These are phyloP conservation scores for Phyllostomus hastatus DNA, from an alignment of 2,113 vertebrate genomes.

Conservation along the genomic window DNA sequence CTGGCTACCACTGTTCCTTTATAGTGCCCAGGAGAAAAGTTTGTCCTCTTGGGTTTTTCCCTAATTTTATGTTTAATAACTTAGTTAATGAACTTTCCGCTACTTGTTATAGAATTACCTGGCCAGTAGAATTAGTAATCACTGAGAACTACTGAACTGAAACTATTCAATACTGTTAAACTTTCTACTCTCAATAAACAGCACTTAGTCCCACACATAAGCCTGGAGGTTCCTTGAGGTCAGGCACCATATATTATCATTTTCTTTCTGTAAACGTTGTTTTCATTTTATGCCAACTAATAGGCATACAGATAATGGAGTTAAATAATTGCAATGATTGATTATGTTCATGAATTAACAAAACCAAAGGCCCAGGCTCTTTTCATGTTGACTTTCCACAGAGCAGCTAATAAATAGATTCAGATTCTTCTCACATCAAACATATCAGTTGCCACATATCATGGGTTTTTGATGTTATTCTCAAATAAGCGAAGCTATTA, in stretches of 20 bases:
- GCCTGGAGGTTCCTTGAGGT: neutral
- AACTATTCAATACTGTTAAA: neutral
- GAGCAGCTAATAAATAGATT: constrained; percentile 13
- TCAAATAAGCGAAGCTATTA: neutral
- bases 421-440: neutral
- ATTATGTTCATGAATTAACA: constrained; percentile 4
- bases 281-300: neutral
- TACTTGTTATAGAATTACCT: constrained; percentile 20
- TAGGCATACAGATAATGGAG: neutral
- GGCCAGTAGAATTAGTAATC: constrained; percentile 1
- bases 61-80: neutral
- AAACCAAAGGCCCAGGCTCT: neutral
- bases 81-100: neutral
- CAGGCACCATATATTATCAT: neutral
- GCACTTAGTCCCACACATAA: neutral
- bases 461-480: neutral
- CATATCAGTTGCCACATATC: neutral
- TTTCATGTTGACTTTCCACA: constrained; percentile 6
- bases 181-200: neutral
- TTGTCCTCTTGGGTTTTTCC: neutral
- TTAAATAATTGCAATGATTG: constrained; percentile 10
- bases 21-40: neutral
- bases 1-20: neutral
- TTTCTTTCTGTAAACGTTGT: neutral
- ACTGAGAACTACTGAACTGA: neutral